phyloP scores from a whole-genome alignment of 2,888 invertebrate species.

The Hemithea aestivaria region DNA sequence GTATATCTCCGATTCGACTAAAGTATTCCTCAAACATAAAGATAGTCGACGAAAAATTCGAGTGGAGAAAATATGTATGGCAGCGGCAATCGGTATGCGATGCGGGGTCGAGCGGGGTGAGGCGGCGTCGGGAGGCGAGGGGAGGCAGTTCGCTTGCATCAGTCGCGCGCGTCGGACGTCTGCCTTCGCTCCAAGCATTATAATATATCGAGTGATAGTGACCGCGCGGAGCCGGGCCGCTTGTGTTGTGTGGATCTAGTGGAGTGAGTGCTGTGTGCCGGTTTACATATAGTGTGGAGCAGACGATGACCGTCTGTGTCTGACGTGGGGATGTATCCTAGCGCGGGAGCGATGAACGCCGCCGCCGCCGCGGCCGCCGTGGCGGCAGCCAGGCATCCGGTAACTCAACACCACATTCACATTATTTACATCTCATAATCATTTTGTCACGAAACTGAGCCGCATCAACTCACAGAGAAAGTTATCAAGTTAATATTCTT shows the following conservation, averaged over 20 bases:
- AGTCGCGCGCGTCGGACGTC: conserved; percentile 45
- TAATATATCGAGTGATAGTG: conserved; percentile 66
- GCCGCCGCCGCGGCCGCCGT: conserved; percentile 91
- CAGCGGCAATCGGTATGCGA: conserved; percentile 64
- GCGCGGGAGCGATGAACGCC: conserved; percentile 90
- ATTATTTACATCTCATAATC: conserved; percentile 13
- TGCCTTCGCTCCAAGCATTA: conserved; percentile 33
- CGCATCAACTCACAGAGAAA: conserved; percentile 1
- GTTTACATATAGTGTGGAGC: conserved; percentile 49
- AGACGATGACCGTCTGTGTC: conserved; percentile 70
- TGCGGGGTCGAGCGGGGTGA: conserved; percentile 58
- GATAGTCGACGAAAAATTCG: conserved; percentile 77
- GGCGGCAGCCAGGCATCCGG: conserved; percentile 92
- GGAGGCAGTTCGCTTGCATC: conserved; percentile 60
- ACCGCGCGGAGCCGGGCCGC: conserved; percentile 51
- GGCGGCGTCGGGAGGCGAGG: conserved; percentile 41
- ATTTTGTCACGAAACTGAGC: background rate
- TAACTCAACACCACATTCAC: conserved; percentile 67
- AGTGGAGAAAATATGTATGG: conserved; percentile 76
- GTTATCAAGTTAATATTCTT: background rate
- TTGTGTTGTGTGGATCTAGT: conserved; percentile 63
- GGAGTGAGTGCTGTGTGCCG: conserved; percentile 63
- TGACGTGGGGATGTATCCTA: conserved; percentile 88
- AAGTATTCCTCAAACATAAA: conserved; percentile 77
- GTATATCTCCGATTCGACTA: conserved; percentile 74